Evolutionary conservation across 2,113 vertebrate genomes (phyloP).

Genomic region (Sciurus niger): DNA sequence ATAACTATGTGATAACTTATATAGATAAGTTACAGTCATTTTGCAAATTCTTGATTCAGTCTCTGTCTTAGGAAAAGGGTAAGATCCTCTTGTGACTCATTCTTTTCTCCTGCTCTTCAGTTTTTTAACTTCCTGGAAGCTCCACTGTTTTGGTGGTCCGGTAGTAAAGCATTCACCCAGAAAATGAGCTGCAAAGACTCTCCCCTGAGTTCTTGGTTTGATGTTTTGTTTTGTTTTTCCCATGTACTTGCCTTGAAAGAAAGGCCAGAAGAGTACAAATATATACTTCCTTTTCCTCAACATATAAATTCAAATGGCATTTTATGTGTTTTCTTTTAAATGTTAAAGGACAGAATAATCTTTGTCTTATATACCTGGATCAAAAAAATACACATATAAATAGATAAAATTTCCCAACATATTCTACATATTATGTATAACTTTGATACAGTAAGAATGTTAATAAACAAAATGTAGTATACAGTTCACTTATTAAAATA

Average conservation of each 20-base stretch:
- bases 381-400: not conserved
- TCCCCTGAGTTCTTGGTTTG: conserved; percentile 57
- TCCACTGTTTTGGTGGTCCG: conserved; percentile 40
- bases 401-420: not conserved
- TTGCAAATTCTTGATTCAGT: conserved; percentile 46
- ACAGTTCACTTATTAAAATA: not conserved
- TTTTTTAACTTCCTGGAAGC: conserved; percentile 62
- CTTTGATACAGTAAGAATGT: not conserved
- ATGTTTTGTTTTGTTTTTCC: conserved; percentile 67
- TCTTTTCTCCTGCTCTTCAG: conserved; percentile 53
- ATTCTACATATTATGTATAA: not conserved
- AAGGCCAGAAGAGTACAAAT: not conserved
- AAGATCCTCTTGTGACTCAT: conserved; percentile 64
- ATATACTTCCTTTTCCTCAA: not conserved
- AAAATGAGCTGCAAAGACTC: conserved; percentile 56
- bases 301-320: not conserved
- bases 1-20: not conserved
- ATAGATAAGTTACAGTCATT: not conserved
- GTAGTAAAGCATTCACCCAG: conserved; percentile 67
- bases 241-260: conserved; percentile 30
- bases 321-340: not conserved
- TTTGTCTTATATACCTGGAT: not conserved
- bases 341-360: not conserved
- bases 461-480: not conserved
- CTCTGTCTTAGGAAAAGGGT: conserved; percentile 31